phyloP scores from a whole-genome alignment of 2,888 invertebrate species.

The Aromia moschata region DNA sequence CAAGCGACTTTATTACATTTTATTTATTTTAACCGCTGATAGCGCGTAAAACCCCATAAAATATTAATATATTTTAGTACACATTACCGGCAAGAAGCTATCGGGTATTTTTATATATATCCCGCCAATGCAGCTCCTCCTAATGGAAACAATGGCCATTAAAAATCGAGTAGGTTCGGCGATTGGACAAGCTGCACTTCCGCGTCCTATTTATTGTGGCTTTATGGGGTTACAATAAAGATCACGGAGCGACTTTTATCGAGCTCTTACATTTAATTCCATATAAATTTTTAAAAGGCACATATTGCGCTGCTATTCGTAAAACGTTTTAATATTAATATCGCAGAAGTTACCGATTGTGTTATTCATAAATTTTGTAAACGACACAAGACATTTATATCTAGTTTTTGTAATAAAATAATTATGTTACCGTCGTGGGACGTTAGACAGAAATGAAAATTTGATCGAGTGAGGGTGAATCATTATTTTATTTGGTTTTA shows the following conservation, averaged over 20 bases:
- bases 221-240: conserved; percentile 47
- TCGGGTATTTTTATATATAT: conserved; percentile 34
- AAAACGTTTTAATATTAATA: conserved; percentile 6
- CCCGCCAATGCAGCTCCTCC: conserved; percentile 28
- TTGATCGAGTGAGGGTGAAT: too few relatives aligned
- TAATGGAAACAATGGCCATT: conserved; percentile 25
- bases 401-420: too few relatives aligned
- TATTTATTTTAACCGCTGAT: conserved; percentile 9
- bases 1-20: conserved; percentile 14
- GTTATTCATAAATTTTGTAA: too few relatives aligned
- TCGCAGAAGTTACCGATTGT: too few relatives aligned
- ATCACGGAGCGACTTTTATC: conserved; percentile 37
- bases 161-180: conserved; percentile 2
- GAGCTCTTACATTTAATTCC: conserved; percentile 24
- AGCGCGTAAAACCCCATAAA: conserved; percentile 2
- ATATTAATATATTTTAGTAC: conserved; percentile 27
- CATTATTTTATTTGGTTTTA: too few relatives aligned
- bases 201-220: conserved; percentile 48
- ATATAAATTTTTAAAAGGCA: conserved; percentile 26
- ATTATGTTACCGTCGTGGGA: too few relatives aligned
- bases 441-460: too few relatives aligned
- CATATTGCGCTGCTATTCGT: conserved; percentile 18
- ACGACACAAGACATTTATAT: too few relatives aligned
- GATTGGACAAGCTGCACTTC: conserved; percentile 26
- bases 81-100: conserved; percentile 24